Evolutionary conservation across 2,113 vertebrate genomes (phyloP).

Genomic region (Chlorocebus sabaeus): DNA sequence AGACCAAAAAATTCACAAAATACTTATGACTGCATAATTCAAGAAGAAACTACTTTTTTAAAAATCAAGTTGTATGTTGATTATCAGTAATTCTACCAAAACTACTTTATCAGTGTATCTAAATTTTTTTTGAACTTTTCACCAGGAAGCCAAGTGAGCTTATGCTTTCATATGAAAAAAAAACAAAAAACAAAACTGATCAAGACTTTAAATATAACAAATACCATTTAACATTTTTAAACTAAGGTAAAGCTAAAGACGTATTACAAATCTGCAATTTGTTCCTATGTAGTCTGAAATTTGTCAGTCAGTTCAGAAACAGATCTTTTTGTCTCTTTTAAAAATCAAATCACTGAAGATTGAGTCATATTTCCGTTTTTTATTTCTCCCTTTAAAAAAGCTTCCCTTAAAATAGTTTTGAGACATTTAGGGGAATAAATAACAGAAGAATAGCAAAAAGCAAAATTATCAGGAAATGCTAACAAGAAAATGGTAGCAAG

Average conservation of each 20-base stretch:
- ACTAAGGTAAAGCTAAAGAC: not conserved
- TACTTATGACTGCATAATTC: not conserved
- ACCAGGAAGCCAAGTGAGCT: not conserved
- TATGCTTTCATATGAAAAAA: not conserved
- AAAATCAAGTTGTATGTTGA: not conserved
- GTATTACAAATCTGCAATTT: not conserved
- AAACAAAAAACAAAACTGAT: not conserved
- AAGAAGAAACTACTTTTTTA: not conserved
- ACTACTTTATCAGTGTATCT: not conserved
- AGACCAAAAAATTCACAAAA: not conserved
- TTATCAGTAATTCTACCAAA: not conserved
- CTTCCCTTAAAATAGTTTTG: slow-evolving; percentile 21
- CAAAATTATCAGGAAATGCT: not conserved
- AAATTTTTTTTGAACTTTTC: not conserved
- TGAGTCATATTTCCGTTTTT: not conserved
- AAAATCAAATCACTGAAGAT: not conserved
- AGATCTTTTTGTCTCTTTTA: not conserved
- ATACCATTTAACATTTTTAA: slow-evolving; percentile 1
- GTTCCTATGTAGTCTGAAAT: not conserved
- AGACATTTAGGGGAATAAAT: not conserved
- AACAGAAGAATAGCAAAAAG: not conserved
- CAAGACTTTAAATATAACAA: not conserved
- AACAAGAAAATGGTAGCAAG: not conserved
- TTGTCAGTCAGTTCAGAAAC: not conserved
- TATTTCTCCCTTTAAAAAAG: not conserved